These are phyloP conservation scores for Acromyrmex charruanus DNA, from an alignment of 1,140 invertebrate species.

Conservation along the genomic window DNA sequence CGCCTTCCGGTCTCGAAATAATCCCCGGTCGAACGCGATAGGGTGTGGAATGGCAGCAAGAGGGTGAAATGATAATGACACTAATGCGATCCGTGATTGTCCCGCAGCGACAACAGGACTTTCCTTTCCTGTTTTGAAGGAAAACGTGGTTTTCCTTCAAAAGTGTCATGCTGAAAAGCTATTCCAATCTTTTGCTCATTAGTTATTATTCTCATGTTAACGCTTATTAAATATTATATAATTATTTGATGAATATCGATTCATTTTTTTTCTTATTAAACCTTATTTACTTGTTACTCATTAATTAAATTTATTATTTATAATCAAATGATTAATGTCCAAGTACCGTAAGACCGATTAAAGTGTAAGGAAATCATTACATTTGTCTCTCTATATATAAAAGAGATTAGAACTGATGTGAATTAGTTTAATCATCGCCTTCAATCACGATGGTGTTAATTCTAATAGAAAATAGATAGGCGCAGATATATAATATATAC, in stretches of 20 bases:
- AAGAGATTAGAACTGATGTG: not conserved
- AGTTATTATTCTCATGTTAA: not conserved
- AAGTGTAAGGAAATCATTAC: not conserved
- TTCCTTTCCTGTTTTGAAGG: slow-evolving; percentile 6
- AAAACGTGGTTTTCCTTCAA: not conserved
- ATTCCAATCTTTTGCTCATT: not conserved
- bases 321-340: not conserved
- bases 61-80: slow-evolving; percentile 17
- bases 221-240: slow-evolving; percentile 3
- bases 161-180: not conserved
- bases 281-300: not conserved
- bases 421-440: slow-evolving; percentile 2
- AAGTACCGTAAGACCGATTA: not conserved
- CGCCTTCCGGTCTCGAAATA: slow-evolving; percentile 52
- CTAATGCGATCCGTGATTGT: slow-evolving; percentile 2
- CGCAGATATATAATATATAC: not conserved
- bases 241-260: not conserved
- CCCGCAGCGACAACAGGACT: slow-evolving; percentile 7
- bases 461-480: slow-evolving; percentile 17
- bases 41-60: not conserved
- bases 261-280: not conserved
- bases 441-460: not conserved
- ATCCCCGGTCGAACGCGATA: slow-evolving; percentile 19
- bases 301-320: not conserved
- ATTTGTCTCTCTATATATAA: not conserved